Evolutionary conservation across 2,888 invertebrate species (phyloP), one percentile per base, ranked within the genome.

Genomic region (Argyra leucocephala): DNA sequence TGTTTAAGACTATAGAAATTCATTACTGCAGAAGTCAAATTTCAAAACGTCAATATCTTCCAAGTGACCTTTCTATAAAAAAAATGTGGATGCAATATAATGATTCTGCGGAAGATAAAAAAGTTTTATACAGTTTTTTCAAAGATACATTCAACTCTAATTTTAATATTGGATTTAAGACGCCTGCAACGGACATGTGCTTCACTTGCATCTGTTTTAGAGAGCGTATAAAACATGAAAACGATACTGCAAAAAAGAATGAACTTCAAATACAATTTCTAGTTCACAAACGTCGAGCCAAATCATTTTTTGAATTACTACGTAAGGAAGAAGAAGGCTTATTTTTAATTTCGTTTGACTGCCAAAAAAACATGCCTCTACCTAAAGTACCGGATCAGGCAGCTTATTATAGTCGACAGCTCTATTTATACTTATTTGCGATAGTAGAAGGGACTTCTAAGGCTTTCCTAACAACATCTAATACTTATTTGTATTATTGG

Each of bases 361-460:
- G 74, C 62, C 72, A 74, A 67, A 74, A 76, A 68, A 76, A 74
- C 64, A 66, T 70, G 24, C 58, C 67, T 6, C 59, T 74, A 1
- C 74, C 74, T 1, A 73, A 73, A 67, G 57, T 75, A 31, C 72
- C 73, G 1, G 73, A 74, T 63, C 73, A 74, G 67, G 65, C 69
- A n/a, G 67, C 70, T 48, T 75, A 75, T 26, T 76, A 72, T 68
- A 66, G 67, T 58, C 61, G 74, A 12, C 74, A 74, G 66, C 58
- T 74, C 22, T 73, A 72, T 66, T 21, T 70, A 6, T 73, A 72
- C 66, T 72, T 73, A 65, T 72, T 74, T 57, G 71, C 72, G 36
- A 65, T 74, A 22, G 70, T 73, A 66, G 21, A 68, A 63, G 70
- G 73, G 23, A 61, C 26, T 64, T 70, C 70, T 64, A 64, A 70